Evolutionary conservation across 2,113 vertebrate species (phyloP), one percentile per base, ranked within the genome.

Genomic region (Sander lucioperca): DNA sequence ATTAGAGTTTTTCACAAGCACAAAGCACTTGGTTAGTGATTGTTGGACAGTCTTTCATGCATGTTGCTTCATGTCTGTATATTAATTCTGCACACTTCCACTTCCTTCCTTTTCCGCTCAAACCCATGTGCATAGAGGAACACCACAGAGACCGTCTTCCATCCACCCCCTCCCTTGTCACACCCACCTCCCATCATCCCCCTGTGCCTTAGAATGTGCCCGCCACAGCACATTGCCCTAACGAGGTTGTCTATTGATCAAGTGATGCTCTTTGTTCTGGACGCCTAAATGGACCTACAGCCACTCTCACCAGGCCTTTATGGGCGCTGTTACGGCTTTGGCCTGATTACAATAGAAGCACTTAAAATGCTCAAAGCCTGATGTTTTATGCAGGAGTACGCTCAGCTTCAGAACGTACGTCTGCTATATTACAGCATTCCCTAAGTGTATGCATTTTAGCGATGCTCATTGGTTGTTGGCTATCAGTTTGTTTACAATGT

Each of bases 191-290:
- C 76, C 81, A 66, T 80, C 87, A 57, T 47, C 69, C 86, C 43
- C 71, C 51, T 65, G 68, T 13, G 61, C 47, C 81, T 88, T 73
- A 69, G 75, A 90, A 79, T 85, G 61, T 88, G 91, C 86, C 87
- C 57, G 39, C 85, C 72, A 15, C 89, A 91, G 90, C 89, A 88
- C 79, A 89, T 90, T 83, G 80, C 70, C 79, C 82, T 93, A 91
- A 93, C 84, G 78, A 92, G 91, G 80, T 74, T 80, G 86, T 94
- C 86, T 89, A 94, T 93, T 92, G 92, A 93, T 94, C 90, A 93
- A 90, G 68, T 74, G 90, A 88, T 91, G 90, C 86, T 90, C 86
- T 93, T 93, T 91, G 85, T 91, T 76, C 81, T 80, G 89, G 86
- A 91, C 68, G 73, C 68, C 84, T 89, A 92, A 93, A 92, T 91